Evolutionary conservation across 2,113 vertebrate species (phyloP), one percentile per base, ranked within the genome.

Genomic region (Neoarius graeffei): DNA sequence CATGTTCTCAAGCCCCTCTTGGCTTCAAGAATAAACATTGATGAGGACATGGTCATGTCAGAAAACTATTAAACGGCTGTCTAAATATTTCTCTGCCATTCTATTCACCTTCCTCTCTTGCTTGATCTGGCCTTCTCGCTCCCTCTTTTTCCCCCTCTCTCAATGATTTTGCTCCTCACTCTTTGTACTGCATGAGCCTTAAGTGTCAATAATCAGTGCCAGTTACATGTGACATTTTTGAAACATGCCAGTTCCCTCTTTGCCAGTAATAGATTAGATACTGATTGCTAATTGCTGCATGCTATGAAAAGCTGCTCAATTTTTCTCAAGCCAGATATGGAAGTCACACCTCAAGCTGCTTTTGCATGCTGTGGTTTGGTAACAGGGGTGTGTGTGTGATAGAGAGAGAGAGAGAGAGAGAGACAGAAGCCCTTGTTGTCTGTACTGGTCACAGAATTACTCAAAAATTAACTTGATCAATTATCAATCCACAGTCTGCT

Each of bases 181-280:
- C 66, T 13, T 77, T 10, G 1, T 54, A 30, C 14, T 62, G 23
- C 50, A 64, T 30, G 20, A 85, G 67, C 56, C 7, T 35, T 89
- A 82, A 85, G 17, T 59, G 74, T 82, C 19, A 27, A 87, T 89
- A 81, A 87, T n/a, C 84, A 67, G 71, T 88, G 86, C 30, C 57
- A 85, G 27, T 81, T 50, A 42, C 2, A 42, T 81, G 88, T 84
- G 86, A 30, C 69, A 73, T 42, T 74, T 74, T 35, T 42, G 7
- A 8, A 48, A 74, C 42, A 20, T 13, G 71, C 62, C 81, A 86
- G 48, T 64, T 59, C 62, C 5, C n/a, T 81, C 81, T 71, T 19
- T 81, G 42, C 73, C 81, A 84, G 30, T 20, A 48, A 52, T 71
- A 83, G 86, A 85, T 52, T 73, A 79, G 64, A 69, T 25, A 42